phyloP scores from a whole-genome alignment of 2,888 invertebrate genomes.

The Brachycybe producta region DNA sequence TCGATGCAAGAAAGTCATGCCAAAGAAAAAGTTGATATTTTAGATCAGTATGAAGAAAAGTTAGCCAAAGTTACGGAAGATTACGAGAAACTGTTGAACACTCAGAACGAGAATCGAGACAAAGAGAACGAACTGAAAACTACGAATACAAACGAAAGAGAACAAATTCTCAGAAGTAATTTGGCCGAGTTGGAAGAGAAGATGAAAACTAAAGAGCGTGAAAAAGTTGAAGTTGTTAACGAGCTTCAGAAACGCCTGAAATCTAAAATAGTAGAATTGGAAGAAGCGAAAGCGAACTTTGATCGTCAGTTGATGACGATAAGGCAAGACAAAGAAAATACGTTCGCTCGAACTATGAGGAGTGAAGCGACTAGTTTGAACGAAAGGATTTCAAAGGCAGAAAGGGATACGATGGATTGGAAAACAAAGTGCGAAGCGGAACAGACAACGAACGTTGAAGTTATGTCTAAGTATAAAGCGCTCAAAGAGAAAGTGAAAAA shows the following conservation, averaged over 20 bases:
- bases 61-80: background rate
- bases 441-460: background rate
- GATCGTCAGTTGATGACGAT: background rate
- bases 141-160: background rate
- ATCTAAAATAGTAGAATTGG: background rate
- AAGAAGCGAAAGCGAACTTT: background rate
- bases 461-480: background rate
- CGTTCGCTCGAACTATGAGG: background rate
- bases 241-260: background rate
- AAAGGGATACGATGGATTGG: background rate
- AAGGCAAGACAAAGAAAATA: background rate
- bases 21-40: slow-evolving; percentile 10
- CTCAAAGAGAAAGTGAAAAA: slow-evolving; percentile 13
- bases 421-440: background rate
- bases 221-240: background rate
- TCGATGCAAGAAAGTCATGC: slow-evolving; percentile 8
- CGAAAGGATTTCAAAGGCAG: background rate
- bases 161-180: background rate
- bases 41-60: slow-evolving; percentile 1
- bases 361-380: background rate
- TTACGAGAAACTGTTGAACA: background rate
- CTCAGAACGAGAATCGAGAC: background rate
- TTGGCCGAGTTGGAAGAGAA: background rate
- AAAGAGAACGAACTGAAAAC: background rate
- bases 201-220: background rate